Evolutionary conservation across 2,888 invertebrate species (phyloP), one percentile per base, ranked within the genome.

Genomic region (Nebria brevicollis): DNA sequence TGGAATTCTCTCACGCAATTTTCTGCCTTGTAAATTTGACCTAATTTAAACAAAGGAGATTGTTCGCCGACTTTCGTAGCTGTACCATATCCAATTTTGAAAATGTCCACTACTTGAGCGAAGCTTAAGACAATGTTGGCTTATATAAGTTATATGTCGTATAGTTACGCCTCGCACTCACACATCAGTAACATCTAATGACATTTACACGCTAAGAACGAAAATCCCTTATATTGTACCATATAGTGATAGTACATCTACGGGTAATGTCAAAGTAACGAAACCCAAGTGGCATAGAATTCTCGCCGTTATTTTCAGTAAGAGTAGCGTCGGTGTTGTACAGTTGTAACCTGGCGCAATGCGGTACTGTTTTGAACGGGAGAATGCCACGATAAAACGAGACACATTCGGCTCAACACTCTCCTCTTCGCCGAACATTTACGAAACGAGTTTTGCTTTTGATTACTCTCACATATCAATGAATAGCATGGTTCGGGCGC

Each of bases 161-260:
- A 25, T 34, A 34, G 42, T 72, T 72, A 54, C 72, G 77, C 72
- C 64, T 66, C 25, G 25, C 77, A 54, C 54, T 11, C 72, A 81
- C 81, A 82, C 77, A 82, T 82, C 82, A 77, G 77, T 77, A 81
- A 68, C 75, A 77, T 81, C 82, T 83, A 84, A 84, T 83, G 84
- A 82, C 81, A 82, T 83, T 81, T 83, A 79, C 82, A 83, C 82
- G 77, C 83, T 83, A 83, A 78, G 84, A 82, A 82, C 82, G 72
- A 84, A 82, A 84, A 84, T 84, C 84, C 84, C 83, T 82, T 83
- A 82, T 83, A 54, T 54, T 54, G 54, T 82, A 82, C 80, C 77
- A 82, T 83, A 83, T 82, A 83, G 82, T 83, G 82, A 82, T 83
- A 83, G 82, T 83, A 81, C 83, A 83, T 83, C 83, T 81, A 82